These are phyloP conservation scores for Ctenopoma multispine DNA, from an alignment of 2,797 vertebrate genomes.

Conservation along the genomic window DNA sequence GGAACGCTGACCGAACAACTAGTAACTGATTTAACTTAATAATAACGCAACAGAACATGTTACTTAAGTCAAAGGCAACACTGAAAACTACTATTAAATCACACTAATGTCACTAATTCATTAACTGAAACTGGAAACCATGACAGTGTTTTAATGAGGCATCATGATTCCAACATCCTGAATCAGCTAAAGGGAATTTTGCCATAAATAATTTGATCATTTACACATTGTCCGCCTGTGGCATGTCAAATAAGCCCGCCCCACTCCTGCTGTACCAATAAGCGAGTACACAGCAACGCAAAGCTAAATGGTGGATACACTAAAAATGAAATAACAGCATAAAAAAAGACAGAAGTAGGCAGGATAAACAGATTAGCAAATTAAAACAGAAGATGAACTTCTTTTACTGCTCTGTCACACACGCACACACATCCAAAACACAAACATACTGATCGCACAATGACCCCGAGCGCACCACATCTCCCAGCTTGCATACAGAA, in stretches of 20 bases:
- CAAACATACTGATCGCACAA: not conserved
- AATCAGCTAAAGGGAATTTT: too few species aligned
- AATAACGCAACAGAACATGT: too few species aligned
- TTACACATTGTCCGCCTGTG: too few species aligned
- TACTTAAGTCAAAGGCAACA: too few species aligned
- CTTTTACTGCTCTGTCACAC: slow-evolving; percentile 7
- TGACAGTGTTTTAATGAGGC: too few species aligned
- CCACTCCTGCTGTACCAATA: slow-evolving; percentile 61
- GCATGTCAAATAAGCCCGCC: too few species aligned
- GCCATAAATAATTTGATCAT: too few species aligned
- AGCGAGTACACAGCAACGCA: slow-evolving; percentile 39
- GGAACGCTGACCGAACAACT: not conserved
- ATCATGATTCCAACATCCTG: too few species aligned
- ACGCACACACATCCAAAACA: not conserved
- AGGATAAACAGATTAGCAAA: slow-evolving; percentile 48
- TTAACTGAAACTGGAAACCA: too few species aligned
- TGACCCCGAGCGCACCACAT: not conserved
- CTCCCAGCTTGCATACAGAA: not conserved
- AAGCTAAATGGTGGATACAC: slow-evolving; percentile 51
- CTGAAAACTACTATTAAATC: too few species aligned
- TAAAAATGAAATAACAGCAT: slow-evolving; percentile 45
- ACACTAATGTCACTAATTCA: too few species aligned
- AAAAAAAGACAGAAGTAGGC: slow-evolving; percentile 27
- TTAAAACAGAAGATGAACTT: slow-evolving; percentile 56
- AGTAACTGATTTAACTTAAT: too few species aligned